phyloP scores from a whole-genome alignment of 2,113 vertebrate genomes.

The Taxidea taxus region DNA sequence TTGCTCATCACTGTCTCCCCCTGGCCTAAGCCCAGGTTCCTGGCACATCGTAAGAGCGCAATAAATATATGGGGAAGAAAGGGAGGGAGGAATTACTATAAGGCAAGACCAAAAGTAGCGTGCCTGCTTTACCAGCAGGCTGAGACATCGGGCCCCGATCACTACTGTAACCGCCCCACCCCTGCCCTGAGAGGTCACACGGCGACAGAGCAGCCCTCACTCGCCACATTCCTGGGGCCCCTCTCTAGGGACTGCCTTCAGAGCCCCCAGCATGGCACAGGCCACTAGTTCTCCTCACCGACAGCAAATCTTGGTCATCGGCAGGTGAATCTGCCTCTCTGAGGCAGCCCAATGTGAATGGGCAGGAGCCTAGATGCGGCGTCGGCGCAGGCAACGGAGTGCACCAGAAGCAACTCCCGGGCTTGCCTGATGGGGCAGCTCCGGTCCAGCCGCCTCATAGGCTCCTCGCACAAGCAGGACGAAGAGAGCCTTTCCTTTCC shows the following conservation, averaged over 20 bases:
- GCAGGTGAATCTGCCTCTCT: slow-evolving; percentile 8
- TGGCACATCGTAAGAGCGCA: background rate
- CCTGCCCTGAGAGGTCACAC: background rate
- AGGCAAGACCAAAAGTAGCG: background rate
- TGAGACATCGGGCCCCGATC: background rate
- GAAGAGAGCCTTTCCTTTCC: background rate
- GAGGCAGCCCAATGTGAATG: background rate
- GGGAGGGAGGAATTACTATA: no score
- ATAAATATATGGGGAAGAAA: background rate
- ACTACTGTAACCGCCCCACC: background rate
- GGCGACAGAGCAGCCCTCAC: background rate
- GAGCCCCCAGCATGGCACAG: background rate
- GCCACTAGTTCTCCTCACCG: background rate
- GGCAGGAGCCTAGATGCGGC: background rate
- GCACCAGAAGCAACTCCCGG: background rate
- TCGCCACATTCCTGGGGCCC: background rate
- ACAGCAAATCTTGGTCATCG: background rate
- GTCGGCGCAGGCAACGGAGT: background rate
- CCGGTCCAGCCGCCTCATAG: background rate
- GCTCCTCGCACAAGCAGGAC: background rate
- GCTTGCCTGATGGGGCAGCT: background rate
- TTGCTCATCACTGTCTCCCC: background rate
- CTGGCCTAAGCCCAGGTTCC: background rate
- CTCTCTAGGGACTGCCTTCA: background rate
- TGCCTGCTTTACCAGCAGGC: background rate